Evolutionary conservation across 2,888 invertebrate species (phyloP), one percentile per base, ranked within the genome.

Genomic region (Carpatolechia fugitivella): DNA sequence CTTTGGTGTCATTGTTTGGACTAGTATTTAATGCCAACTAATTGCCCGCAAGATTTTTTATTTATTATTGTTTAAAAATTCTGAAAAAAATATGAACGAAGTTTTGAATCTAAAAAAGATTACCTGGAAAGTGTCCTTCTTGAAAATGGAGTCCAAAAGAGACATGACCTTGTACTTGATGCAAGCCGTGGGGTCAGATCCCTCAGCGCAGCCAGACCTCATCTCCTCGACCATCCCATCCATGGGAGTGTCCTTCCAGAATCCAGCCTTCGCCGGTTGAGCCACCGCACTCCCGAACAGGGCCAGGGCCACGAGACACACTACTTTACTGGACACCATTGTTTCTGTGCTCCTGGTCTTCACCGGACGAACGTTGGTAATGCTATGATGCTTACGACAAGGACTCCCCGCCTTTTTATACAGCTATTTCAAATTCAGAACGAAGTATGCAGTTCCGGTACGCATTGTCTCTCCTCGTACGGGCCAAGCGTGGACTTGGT

Each of bases 111-210:
- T 51, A 56, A 57, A 60, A 30, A 18, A 58, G 11, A 10, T 83
- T 89, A 95, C 95, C 93, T 95, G 93, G 85, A 93, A 95, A 65
- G 92, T 93, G 76, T 96, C 95, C 86, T 95, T 94, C 80, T 93
- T 94, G 83, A 96, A 92, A 68, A 96, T 92, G 70, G 93, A 93
- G 81, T 96, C 95, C 78, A 96, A 85, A 63, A 95, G 91, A 60
- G 94, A 93, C 91, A 96, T 93, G 61, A 95, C 94, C 79, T 95
- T 95, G 90, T 93, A 95, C 82, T 96, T 96, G 83, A 96, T 93
- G 85, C 96, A 96, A 62, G 95, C 94, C 56, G 95, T 91, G 16
- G 95, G 94, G 78, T 96, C 95, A 66, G 93, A 93, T 66, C 94
- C 94, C 68, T 93, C 93, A 38, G 92, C 91, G 80, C 96, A 96